Evolutionary conservation across 2,797 vertebrate genomes (phyloP), one percentile per base, ranked within the genome.

Genomic region (Tinamus major): DNA sequence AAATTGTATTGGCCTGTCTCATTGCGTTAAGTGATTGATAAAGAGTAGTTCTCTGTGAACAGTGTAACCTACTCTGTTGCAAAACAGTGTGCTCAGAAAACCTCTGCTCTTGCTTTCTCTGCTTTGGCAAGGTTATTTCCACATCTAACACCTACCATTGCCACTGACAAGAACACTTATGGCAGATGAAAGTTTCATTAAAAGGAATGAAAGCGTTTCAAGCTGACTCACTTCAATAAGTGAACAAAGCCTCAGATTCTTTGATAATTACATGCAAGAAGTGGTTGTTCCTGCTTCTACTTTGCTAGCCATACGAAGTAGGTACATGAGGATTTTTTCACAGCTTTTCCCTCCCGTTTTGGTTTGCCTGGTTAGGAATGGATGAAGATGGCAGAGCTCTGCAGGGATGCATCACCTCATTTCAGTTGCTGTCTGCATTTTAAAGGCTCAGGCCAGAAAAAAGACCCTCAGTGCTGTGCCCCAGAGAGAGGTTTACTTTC

Each of bases 161-260:
- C 69, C 53, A 35, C 91, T 83, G 76, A 65, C 70, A 33, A 41
- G 94, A 87, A 56, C 39, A 1, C 78, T 77, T 44, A 44, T 87
- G 90, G 85, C 94, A 91, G 92, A 87, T 93, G 79, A 78, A 96
- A 93, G 87, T 75, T 71, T 39, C 77, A 39, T 77, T 85, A 62
- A 65, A 81, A 59, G 41, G 44, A 65, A 58, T 59, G 19, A 78
- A 94, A 90, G 72, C 18, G 46, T 76, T 95, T 87, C 35, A 33
- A 68, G 53, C 72, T 92, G 95, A 93, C 69, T 96, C 87, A 78
- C 63, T 86, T 90, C 53, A 78, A 2, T 26, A 89, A 39, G 71
- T 10, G 68, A 70, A 53, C 8, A 35, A n/a, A 89, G 20, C 41
- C 31, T 83, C 58, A 23, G 53, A 49, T 79, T 58, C 31, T 70